Conservation (phyloP, 2,113 vertebrate species). For the Etia nguti region DNA sequence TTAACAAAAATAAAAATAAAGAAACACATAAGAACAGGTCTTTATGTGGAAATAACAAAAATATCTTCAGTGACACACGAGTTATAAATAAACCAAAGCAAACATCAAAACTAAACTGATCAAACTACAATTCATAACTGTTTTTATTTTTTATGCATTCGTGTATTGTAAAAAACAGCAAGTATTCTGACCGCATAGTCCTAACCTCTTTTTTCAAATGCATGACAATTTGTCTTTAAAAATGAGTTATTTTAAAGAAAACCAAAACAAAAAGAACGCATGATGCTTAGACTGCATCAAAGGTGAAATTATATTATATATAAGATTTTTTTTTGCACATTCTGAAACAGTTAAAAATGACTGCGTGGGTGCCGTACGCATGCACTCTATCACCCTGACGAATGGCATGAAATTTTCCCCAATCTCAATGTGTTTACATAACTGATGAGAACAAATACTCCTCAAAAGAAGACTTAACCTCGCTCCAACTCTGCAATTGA, state of each 20-base stretch:
- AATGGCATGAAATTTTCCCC: background rate
- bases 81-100: background rate
- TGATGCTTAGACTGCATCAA: background rate
- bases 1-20: background rate
- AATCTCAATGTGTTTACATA: conserved; percentile 9
- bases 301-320: background rate
- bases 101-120: background rate
- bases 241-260: background rate
- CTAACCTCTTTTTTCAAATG: background rate
- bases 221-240: background rate
- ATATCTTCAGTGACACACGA: background rate
- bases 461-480: background rate
- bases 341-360: background rate
- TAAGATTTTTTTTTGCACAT: background rate
- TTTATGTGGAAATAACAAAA: background rate
- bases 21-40: background rate
- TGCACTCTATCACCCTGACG: background rate
- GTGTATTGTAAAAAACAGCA: background rate
- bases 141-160: background rate
- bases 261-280: background rate
- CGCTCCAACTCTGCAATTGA: background rate
- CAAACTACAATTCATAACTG: background rate
- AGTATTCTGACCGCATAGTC: background rate
- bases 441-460: conserved; percentile 48
- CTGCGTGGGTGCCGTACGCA: background rate